phyloP scores from a whole-genome alignment of 2,797 vertebrate genomes.

The Mionectes olivaceus region DNA sequence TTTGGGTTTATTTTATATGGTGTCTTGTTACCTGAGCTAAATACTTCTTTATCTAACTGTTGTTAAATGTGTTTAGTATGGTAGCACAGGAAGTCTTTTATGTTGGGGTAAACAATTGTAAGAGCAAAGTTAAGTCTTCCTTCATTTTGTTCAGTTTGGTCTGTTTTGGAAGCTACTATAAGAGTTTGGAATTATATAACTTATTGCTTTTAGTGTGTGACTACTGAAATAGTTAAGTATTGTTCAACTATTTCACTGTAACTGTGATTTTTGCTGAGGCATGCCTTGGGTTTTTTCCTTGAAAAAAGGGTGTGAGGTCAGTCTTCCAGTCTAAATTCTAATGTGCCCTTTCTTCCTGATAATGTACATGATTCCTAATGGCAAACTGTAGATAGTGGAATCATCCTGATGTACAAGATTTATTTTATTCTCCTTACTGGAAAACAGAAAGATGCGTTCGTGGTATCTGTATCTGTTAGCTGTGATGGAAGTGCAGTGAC shows the following conservation, averaged over 20 bases:
- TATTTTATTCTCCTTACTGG: background rate
- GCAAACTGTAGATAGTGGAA: background rate
- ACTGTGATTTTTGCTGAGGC: background rate
- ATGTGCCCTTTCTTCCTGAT: background rate
- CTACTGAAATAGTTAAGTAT: background rate
- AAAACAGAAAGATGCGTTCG: background rate
- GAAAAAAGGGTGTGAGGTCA: accelerated
- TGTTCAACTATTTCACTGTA: background rate
- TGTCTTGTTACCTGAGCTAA: background rate
- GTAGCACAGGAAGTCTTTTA: background rate
- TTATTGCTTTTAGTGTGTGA: background rate
- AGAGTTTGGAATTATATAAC: background rate
- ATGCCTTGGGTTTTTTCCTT: background rate
- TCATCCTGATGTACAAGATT: background rate
- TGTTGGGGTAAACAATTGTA: background rate
- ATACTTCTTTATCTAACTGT: background rate
- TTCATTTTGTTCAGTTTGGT: background rate
- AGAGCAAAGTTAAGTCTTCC: background rate
- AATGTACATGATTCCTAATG: background rate
- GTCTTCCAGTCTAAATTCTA: background rate
- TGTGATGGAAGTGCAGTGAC: background rate
- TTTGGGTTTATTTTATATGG: background rate
- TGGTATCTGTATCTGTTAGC: background rate
- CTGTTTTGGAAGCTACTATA: background rate
- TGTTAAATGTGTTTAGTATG: background rate